Base-by-base conservation (phyloP, 2,113 vertebrate species). In the Lepisosteus osseus region DNA sequence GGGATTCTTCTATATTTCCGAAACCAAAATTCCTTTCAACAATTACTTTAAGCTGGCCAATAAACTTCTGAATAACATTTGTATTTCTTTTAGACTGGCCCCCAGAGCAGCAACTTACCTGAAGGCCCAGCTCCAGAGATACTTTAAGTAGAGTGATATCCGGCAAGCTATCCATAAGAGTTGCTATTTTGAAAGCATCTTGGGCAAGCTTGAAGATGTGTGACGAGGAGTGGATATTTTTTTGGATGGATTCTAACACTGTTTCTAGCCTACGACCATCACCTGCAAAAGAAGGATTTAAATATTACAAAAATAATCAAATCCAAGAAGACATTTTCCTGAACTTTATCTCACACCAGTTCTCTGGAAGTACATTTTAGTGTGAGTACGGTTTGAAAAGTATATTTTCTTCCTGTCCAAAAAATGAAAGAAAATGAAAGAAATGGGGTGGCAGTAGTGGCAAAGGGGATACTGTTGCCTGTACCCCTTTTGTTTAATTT, bases 221-320 rank as follows among this genome's bases (percentile, higher is more conserved):
- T 70, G 95, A 95, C 78, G 95, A 97, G 76, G 97, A 96, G 90
- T 97, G 96, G 76, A 94, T 94, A 73, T 94, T 94, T 83, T 94
- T 94, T 86, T 94, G 92, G 63, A 94, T 94, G 76, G 93, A 94
- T 88, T 94, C 93, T 92, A 94, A 91, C 72, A 94, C 92, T 75
- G 94, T 95, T 93, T 98, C 97, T 82, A 99, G 90, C 77, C 93
- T 94, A 78, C 87, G 93, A 91, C 96, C 95, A 87, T 99, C 97
- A 74, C 97, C 97, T 99, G 87, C 67, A 78, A 81, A 44, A 29
- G 45, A 47, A 41, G 44, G 45, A 68, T 51, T 7, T 6, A 45
- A 68, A 17, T 51, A 61, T 15, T 61, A 29, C 59, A 61, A 61
- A 61, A 61, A 61, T 14, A 61, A 61, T 29, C 29, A 29, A 29